These are phyloP conservation scores for Fistularia tabacaria DNA, from an alignment of 2,797 vertebrate genomes.

Conservation along the genomic window DNA sequence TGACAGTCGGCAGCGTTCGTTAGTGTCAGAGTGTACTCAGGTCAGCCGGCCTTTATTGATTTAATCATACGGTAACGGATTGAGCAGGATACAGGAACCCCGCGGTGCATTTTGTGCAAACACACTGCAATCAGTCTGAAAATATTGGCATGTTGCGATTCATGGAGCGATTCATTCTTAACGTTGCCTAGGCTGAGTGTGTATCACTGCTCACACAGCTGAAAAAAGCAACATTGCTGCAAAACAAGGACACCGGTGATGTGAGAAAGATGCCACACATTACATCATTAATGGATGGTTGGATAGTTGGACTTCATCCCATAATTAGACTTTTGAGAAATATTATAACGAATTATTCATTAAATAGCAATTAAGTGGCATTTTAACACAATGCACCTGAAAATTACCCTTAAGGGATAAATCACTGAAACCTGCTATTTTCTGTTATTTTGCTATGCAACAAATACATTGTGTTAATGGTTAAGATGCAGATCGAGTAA, in stretches of 20 bases:
- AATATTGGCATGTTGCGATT: slow-evolving; percentile 46
- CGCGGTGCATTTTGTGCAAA: slow-evolving; percentile 57
- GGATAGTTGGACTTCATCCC: too few species aligned
- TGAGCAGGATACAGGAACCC: slow-evolving; percentile 45
- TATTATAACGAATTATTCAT: too few species aligned
- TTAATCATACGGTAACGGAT: slow-evolving; percentile 67
- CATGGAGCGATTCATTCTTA: slow-evolving; percentile 36
- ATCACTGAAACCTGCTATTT: too few species aligned
- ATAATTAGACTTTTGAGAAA: too few species aligned
- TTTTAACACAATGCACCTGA: too few species aligned
- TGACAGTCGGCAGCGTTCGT: slow-evolving; percentile 61
- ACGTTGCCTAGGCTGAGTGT: slow-evolving; percentile 10
- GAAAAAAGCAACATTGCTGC: too few species aligned
- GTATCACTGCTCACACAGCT: too few species aligned
- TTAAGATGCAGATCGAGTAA: neutral
- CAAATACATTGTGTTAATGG: neutral
- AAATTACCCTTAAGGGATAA: too few species aligned
- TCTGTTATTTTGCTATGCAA: neutral
- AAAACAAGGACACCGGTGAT: too few species aligned
- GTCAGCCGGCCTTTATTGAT: slow-evolving; percentile 67
- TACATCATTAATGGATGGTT: too few species aligned
- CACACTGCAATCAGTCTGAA: slow-evolving; percentile 54
- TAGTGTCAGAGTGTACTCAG: slow-evolving; percentile 54
- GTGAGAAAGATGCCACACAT: too few species aligned
- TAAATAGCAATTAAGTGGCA: too few species aligned